Base-by-base conservation (phyloP, 2,888 invertebrate species). In the Drosophila putrida region DNA sequence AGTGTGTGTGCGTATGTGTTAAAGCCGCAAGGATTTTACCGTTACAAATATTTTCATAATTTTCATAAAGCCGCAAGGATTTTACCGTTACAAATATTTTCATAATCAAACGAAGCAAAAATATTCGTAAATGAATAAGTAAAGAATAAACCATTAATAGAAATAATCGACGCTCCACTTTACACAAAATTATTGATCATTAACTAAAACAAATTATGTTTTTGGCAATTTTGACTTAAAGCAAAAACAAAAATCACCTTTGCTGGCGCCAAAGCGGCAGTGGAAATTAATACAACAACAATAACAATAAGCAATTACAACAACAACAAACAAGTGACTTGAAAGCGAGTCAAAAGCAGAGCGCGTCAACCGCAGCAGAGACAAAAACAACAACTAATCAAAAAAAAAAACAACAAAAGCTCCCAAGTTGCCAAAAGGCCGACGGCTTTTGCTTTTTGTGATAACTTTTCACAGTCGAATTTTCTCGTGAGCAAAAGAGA, bases 11-110 rank as follows among this genome's bases (percentile, higher is more conserved):
- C 11, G 38, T 41, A 4, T n/a, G n/a, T 62, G 55, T 47, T 31
- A 39, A 60, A 63, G 33, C 60, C 51, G 55, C 60, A 20, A 71
- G 65, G 66, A 66, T 69, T 77, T 75, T 62, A 70, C 78, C 78
- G 78, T 78, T 78, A 78, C 63, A 72, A 74, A 55, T 61, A 61
- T 43, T 43, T 44, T 66, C 59, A 66, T 20, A 70, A 50, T 25
- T 13, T 49, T 33, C 33, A 60, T 43, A 50, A 51, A 60, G 43
- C 60, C 51, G 55, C 60, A 20, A 71, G 65, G 66, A 66, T 69
- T 77, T 75, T 62, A 70, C 78, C 78, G 78, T 78, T 78, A 78
- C 63, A 72, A 74, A 55, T 61, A 61, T 43, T 43, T 44, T 66
- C 59, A 66, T 20, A 70, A 50, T 25, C n/a, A 25, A n/a, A 25